Conservation (phyloP, 2,888 invertebrate species). For the Trachelus iudaicus region DNA sequence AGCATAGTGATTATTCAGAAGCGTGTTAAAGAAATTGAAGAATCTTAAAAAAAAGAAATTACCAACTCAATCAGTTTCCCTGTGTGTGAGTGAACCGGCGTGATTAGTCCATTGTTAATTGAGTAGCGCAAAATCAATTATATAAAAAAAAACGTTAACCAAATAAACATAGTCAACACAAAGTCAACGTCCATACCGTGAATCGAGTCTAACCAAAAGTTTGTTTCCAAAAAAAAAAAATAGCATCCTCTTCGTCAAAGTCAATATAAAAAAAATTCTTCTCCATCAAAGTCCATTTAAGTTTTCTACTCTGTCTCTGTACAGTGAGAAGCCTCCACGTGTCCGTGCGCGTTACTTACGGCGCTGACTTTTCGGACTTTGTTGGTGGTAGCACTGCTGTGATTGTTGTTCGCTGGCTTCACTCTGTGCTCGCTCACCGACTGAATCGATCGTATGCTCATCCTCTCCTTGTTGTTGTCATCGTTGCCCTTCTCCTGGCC, state of each 20-base stretch:
- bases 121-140: background rate
- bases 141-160: background rate
- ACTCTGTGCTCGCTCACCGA: conserved; percentile 85
- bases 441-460: conserved; percentile 90
- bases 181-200: no score
- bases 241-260: background rate
- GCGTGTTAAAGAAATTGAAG: background rate
- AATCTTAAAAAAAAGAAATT: background rate
- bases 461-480: conserved; percentile 92
- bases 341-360: conserved; percentile 69
- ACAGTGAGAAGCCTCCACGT: background rate
- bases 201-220: background rate
- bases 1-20: background rate
- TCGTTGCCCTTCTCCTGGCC: conserved; percentile 89
- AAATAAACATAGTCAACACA: no score
- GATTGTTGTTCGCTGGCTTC: conserved; percentile 60
- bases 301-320: background rate
- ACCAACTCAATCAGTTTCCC: background rate
- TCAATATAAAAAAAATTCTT: background rate
- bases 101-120: background rate
- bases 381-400: conserved; percentile 62
- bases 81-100: background rate
- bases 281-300: background rate
- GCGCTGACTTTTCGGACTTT: conserved; percentile 93
- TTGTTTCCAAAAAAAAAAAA: background rate